Percentiles rank a stretch among this genome's conserved stretches.
These are phyloP conservation scores for Hyles euphorbiae DNA, from an alignment of 1,140 invertebrate genomes.

Conservation along the genomic window DNA sequence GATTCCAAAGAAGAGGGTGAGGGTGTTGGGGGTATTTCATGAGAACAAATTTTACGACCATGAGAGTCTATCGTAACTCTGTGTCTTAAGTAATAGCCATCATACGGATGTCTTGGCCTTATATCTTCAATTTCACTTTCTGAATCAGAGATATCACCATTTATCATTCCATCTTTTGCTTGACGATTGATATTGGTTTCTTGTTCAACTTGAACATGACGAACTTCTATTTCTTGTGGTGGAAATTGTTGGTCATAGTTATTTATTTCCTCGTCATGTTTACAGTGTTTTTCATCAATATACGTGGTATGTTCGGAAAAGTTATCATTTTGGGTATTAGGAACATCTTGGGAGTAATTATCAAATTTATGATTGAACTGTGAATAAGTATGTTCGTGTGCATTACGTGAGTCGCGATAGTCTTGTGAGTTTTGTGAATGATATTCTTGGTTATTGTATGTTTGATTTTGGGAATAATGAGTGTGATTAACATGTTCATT, in stretches of 20 bases:
- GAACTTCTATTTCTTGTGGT: constrained; percentile 18
- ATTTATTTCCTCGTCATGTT: neutral
- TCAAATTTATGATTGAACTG: neutral
- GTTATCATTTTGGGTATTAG: neutral
- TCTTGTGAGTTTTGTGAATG: neutral
- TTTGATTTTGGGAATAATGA: constrained; percentile 2
- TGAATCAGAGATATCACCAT: constrained; percentile 40
- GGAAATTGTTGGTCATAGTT: neutral
- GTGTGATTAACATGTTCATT: neutral
- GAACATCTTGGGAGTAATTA: neutral
- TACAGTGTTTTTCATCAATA: neutral
- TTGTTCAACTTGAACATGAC: constrained; percentile 40
- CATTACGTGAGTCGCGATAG: neutral
- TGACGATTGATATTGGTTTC: constrained; percentile 20
- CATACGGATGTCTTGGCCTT: constrained; percentile 66
- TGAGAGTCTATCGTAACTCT: constrained; percentile 53
- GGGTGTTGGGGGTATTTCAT: constrained; percentile 55
- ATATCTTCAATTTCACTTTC: constrained; percentile 57
- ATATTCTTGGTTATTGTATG: neutral
- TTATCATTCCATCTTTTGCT: constrained; percentile 23
- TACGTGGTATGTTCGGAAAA: neutral
- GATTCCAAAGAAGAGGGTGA: constrained; percentile 38
- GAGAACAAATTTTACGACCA: constrained; percentile 62
- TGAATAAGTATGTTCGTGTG: neutral
- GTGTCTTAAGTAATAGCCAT: constrained; percentile 70